Evolutionary conservation across 2,113 vertebrate species (phyloP).

Genomic region (Odontophorus gujanensis): DNA sequence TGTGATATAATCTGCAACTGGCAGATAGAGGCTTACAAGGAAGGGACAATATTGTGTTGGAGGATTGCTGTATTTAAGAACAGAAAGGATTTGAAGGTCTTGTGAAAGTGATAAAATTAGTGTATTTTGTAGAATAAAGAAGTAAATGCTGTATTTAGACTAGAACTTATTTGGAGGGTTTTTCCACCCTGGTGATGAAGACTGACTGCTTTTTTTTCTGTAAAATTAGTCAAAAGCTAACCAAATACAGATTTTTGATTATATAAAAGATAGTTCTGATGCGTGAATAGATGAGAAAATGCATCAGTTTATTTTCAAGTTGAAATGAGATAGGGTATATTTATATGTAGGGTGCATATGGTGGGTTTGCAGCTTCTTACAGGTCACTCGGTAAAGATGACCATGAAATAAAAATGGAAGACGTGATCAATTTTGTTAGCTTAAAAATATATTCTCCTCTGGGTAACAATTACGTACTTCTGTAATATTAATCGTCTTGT

Average conservation of each 20-base stretch:
- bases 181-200: neutral
- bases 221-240: neutral
- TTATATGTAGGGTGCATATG: neutral
- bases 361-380: neutral
- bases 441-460: neutral
- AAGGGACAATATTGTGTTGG: slow-evolving; percentile 27
- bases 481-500: accelerated
- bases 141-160: neutral
- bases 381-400: neutral
- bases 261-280: neutral
- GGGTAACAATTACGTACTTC: neutral
- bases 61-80: slow-evolving; percentile 13
- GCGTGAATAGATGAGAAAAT: neutral
- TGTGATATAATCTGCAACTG: slow-evolving; percentile 38
- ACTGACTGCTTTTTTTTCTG: neutral
- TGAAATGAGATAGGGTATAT: neutral
- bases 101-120: neutral
- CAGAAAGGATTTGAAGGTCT: neutral
- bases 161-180: neutral
- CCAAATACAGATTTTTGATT: neutral
- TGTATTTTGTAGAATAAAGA: neutral
- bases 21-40: slow-evolving; percentile 6
- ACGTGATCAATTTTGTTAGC: neutral
- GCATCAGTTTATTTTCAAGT: neutral
- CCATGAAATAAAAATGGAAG: neutral